A percentile compares a stretch with the other conserved stretches of the same genome.
These are phyloP conservation scores for Enteromius treurensis DNA, from an alignment of 2,797 vertebrate species.

Conservation along the genomic window DNA sequence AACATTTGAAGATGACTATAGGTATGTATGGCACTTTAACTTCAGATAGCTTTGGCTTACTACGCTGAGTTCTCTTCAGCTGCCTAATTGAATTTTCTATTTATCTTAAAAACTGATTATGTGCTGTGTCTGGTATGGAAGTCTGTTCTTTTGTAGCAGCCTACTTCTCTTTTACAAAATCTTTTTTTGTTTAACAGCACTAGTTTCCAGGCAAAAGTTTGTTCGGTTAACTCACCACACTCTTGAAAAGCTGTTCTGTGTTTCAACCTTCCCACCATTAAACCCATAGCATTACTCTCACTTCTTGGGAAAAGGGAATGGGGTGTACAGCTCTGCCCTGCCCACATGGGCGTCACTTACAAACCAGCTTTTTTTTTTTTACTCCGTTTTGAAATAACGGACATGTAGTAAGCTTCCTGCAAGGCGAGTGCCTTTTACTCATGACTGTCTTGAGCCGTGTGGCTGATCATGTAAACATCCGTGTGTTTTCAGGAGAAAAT, in stretches of 20 bases:
- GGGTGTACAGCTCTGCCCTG: neutral
- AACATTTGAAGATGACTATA: neutral
- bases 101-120: constrained; percentile 68
- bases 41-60: constrained; percentile 3
- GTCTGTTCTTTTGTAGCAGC: neutral
- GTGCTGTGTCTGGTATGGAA: neutral
- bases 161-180: neutral
- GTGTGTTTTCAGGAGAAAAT: constrained; percentile 39
- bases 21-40: neutral
- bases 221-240: constrained; percentile 34
- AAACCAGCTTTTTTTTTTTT: constrained; percentile 39
- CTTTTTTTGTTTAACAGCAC: neutral
- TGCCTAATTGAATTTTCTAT: constrained; percentile 47
- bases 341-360: constrained; percentile 26
- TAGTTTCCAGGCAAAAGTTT: constrained; percentile 41
- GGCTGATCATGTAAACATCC: constrained; percentile 46
- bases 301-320: constrained; percentile 47
- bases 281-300: constrained; percentile 55
- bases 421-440: constrained; percentile 45
- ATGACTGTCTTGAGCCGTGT: constrained; percentile 29
- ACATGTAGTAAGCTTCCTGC: constrained; percentile 42
- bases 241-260: constrained; percentile 64
- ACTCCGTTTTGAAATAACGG: constrained; percentile 52
- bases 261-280: constrained; percentile 69
- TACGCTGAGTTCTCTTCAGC: neutral